These are phyloP conservation scores for Cotesia typhae DNA, from an alignment of 1,140 invertebrate species.

Conservation along the genomic window DNA sequence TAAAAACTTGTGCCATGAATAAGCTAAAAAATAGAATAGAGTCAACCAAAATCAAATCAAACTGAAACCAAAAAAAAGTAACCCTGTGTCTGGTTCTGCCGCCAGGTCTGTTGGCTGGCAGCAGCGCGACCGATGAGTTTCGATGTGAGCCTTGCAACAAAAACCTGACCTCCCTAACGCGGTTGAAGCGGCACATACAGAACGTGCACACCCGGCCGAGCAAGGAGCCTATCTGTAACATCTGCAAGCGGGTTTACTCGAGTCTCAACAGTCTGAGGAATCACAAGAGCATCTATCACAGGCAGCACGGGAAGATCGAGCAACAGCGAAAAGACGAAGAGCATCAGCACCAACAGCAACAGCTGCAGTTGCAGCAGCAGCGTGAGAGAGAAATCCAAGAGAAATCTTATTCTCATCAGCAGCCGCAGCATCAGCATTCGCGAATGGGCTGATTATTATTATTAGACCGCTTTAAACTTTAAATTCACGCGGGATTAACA, in stretches of 20 bases:
- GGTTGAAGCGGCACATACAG: slow-evolving; percentile 86
- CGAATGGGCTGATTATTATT: slow-evolving; percentile 36
- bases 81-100: slow-evolving; percentile 66
- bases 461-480: neutral
- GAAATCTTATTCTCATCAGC: slow-evolving; percentile 45
- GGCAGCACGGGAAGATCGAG: slow-evolving; percentile 65
- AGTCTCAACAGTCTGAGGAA: slow-evolving; percentile 86
- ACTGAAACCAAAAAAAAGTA: slow-evolving; percentile 51
- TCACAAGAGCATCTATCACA: slow-evolving; percentile 90
- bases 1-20: slow-evolving; percentile 24
- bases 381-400: slow-evolving; percentile 51
- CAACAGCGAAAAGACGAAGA: slow-evolving; percentile 59
- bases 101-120: slow-evolving; percentile 66
- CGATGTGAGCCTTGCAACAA: slow-evolving; percentile 89
- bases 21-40: no score
- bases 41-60: no score
- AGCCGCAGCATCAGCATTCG: slow-evolving; percentile 44
- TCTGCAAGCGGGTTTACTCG: slow-evolving; percentile 87
- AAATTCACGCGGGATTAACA: neutral
- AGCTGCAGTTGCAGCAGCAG: slow-evolving; percentile 43
- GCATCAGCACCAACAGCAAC: slow-evolving; percentile 48
- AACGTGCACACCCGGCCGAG: slow-evolving; percentile 86
- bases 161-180: slow-evolving; percentile 82
- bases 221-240: slow-evolving; percentile 86
- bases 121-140: slow-evolving; percentile 77